Base-by-base conservation (phyloP, 2,888 invertebrate species). In the Corbicula japonica region DNA sequence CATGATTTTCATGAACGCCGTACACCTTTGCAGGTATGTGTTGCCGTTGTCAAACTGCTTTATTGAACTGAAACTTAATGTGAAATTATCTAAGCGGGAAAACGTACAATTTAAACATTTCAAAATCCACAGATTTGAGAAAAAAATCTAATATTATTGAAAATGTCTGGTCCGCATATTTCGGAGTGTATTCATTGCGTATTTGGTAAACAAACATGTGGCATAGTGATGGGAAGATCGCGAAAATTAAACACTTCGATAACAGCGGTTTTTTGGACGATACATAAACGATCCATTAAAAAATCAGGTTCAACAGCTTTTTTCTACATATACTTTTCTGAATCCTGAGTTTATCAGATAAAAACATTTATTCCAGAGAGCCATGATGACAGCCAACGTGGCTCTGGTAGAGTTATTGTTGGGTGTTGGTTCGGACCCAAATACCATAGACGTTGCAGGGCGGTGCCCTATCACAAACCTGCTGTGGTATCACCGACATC, bases 1-100 rank as follows among this genome's bases (percentile, higher is more conserved):
- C 80, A 73, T 38, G 89, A 89, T 69, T 80, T 82, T 44, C 65
- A 87, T 18, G 84, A 86, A 28, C 82, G 83, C 62, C 73, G 90
- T n/a, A 88, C 89, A 6, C 87, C 90, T 4, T 70, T 92, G 18
- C 91, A 92, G 85, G 92, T 90, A 74, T 44, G 60, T 34, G 30
- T 15, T 44, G 18, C 15, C 21, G 21, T 18, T 15, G 10, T 15
- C 41, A 41, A 41, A 41, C 18, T 18, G 18, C 41, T 18, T 41
- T 41, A 15, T 41, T 15, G 41, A 41, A 41, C 10, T 15, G 10
- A 41, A 41, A 41, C 12, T 41, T 41, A 15, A 15, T 41, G 18
- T 41, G 18, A 15, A 41, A 18, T 10, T 18, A 41, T n/a, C n/a
- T n/a, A n/a, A n/a, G n/a, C n/a, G n/a, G n/a, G n/a, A n/a, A n/a